Conservation (phyloP, 2,113 vertebrate genomes). For the Apodemus speciosus region DNA sequence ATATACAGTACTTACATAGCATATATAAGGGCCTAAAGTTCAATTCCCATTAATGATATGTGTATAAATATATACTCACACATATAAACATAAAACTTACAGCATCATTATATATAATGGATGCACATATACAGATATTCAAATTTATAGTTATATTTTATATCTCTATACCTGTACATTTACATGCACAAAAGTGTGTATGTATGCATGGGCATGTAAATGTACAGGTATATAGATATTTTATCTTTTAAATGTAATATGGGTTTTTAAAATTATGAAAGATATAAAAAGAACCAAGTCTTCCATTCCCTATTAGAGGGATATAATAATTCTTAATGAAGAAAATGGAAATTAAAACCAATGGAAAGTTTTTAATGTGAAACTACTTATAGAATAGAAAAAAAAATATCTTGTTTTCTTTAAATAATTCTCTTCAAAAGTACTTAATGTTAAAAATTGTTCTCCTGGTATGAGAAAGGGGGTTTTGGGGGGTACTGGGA, state of each 20-base stretch:
- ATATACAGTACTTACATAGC: not conserved
- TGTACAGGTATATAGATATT: not conserved
- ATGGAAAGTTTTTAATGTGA: not conserved
- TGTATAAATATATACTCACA: not conserved
- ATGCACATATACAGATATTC: conserved; percentile 19
- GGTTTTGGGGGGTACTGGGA: too few relatives aligned
- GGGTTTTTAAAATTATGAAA: not conserved
- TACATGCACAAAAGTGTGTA: not conserved
- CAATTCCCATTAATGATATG: not conserved
- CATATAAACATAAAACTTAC: not conserved
- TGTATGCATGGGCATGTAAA: not conserved
- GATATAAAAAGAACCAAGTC: not conserved
- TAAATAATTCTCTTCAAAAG: conserved; percentile 47
- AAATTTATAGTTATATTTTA: not conserved
- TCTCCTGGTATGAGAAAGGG: not conserved
- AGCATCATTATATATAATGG: not conserved
- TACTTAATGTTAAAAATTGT: conserved; percentile 1
- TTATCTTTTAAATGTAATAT: not conserved
- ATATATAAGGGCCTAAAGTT: not conserved
- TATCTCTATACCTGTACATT: not conserved
- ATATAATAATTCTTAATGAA: not conserved
- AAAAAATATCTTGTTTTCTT: not conserved
- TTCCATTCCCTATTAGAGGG: not conserved
- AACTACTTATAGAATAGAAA: not conserved
- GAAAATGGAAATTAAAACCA: not conserved